phyloP scores from a whole-genome alignment of 2,113 vertebrate species.

The Pomatostomus ruficeps region DNA sequence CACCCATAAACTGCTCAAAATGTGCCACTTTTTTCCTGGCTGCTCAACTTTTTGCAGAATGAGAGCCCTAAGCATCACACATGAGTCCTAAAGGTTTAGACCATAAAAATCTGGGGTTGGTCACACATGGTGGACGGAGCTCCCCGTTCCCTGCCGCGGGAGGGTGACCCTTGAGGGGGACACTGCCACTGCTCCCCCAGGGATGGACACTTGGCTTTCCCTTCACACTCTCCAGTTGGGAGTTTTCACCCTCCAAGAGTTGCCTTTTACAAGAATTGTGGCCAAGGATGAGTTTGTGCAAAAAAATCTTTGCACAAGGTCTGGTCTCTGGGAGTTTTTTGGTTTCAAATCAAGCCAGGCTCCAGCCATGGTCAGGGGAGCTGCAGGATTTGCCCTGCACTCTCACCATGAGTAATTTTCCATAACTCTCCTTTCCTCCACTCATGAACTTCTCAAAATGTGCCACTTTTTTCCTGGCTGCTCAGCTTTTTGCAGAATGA shows the following conservation, averaged over 20 bases:
- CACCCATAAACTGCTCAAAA: neutral
- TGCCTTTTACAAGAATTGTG: neutral
- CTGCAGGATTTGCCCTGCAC: neutral
- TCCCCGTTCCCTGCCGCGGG: neutral
- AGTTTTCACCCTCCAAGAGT: neutral
- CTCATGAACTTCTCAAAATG: neutral
- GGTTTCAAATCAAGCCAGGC: neutral
- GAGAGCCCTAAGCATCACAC: neutral
- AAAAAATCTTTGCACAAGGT: neutral
- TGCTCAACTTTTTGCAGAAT: neutral
- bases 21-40: neutral
- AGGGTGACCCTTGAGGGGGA: neutral
- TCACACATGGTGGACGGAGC: fast-evolving
- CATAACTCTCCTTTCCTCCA: neutral
- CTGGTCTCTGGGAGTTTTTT: neutral
- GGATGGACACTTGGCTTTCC: neutral
- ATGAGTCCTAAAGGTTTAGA: neutral
- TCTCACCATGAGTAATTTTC: neutral
- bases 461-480: neutral
- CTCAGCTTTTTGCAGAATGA: neutral
- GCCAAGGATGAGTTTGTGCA: neutral
- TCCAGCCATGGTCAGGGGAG: neutral
- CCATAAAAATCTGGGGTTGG: fast-evolving
- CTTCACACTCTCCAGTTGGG: neutral
- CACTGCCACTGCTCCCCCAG: neutral